Conservation (phyloP, 2,113 vertebrate genomes). For the Erythrocercus mccallii region DNA sequence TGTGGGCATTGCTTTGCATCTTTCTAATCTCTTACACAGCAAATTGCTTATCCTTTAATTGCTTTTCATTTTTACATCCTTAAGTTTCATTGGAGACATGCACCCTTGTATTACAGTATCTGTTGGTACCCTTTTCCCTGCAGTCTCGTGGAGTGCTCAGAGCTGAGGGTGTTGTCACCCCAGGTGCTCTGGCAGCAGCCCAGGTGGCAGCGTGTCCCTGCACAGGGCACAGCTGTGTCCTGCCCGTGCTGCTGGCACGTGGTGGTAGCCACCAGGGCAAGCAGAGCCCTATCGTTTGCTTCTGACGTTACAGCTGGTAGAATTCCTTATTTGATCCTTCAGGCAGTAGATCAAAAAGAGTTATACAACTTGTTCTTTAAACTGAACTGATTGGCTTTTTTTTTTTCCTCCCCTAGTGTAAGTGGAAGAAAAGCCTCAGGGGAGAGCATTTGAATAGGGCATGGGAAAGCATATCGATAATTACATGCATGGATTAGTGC, state of each 20-base stretch:
- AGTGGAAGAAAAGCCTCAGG: conserved; percentile 43
- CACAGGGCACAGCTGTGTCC: background rate
- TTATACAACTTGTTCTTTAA: conserved; percentile 41
- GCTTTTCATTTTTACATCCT: background rate
- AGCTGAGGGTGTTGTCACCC: background rate
- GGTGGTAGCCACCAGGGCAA: background rate
- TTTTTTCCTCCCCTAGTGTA: background rate
- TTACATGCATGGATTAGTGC: conserved; percentile 35
- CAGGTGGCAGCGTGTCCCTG: background rate
- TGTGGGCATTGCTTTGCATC: background rate
- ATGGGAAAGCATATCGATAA: conserved; percentile 44
- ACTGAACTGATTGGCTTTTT: conserved; percentile 9
- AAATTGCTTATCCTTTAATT: background rate
- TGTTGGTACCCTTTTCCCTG: background rate
- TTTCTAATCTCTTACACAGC: background rate
- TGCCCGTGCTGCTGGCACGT: background rate
- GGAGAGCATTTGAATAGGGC: conserved; percentile 37
- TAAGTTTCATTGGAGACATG: background rate
- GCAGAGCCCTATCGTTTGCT: background rate
- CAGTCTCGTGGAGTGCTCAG: background rate
- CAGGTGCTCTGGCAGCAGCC: background rate
- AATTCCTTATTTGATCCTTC: conserved; percentile 17
- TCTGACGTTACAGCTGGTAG: background rate
- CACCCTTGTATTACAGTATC: background rate
- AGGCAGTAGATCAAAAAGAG: conserved; percentile 39